Conservation (phyloP, 1,140 invertebrate genomes). For the Caenorhabditis remanei region DNA sequence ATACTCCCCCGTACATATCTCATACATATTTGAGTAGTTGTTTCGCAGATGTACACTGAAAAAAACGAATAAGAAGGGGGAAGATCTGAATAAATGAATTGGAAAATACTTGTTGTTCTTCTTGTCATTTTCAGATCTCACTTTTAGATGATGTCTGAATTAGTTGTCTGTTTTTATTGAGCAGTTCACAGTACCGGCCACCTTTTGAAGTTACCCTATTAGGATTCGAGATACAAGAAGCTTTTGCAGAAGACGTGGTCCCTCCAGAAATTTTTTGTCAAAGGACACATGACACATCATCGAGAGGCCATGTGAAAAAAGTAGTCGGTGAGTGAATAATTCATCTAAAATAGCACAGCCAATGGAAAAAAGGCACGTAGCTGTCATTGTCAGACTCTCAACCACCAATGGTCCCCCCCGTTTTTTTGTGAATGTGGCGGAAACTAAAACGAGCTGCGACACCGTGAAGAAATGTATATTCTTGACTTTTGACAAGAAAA, state of each 20-base stretch:
- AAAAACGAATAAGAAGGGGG: too few species aligned
- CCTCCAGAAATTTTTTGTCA: background rate
- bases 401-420: background rate
- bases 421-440: background rate
- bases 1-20: constrained; percentile 9
- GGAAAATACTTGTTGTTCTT: too few species aligned
- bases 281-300: constrained; percentile 34
- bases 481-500: constrained; percentile 4
- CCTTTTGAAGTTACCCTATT: too few species aligned
- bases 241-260: background rate
- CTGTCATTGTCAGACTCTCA: constrained; percentile 33
- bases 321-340: constrained; percentile 42
- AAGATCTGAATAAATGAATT: background rate
- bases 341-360: constrained; percentile 28
- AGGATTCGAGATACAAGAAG: too few species aligned
- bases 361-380: constrained; percentile 23
- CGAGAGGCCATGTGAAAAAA: constrained; percentile 31
- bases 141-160: too few species aligned
- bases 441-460: constrained; percentile 3
- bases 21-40: constrained; percentile 13
- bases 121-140: too few species aligned
- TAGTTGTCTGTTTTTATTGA: too few species aligned
- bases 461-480: constrained; percentile 25
- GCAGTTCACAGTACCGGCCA: too few species aligned
- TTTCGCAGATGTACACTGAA: background rate